phyloP scores from a whole-genome alignment of 2,113 vertebrate genomes.

The Podiceps cristatus region DNA sequence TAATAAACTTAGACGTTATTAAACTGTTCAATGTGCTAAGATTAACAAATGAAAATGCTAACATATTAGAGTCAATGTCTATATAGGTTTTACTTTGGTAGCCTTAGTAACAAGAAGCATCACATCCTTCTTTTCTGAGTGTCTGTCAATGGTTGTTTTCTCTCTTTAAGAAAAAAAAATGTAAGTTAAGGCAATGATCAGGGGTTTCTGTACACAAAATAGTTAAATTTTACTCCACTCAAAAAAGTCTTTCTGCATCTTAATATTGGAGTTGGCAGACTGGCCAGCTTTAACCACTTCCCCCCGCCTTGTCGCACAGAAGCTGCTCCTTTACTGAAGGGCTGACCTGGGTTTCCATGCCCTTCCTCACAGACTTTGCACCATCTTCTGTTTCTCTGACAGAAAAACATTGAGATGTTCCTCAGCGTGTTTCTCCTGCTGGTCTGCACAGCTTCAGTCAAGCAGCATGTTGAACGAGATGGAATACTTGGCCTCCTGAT shows the following conservation, averaged over 20 bases:
- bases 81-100: background rate
- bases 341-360: background rate
- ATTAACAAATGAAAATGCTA: background rate
- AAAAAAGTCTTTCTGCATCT: background rate
- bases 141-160: background rate
- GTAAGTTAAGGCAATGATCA: background rate
- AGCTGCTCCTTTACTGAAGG: background rate
- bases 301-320: background rate
- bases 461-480: background rate
- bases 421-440: background rate
- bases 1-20: background rate
- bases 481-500: background rate
- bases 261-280: background rate
- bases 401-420: background rate
- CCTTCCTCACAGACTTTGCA: background rate
- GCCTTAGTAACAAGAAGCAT: background rate
- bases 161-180: background rate
- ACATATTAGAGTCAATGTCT: background rate
- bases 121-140: background rate
- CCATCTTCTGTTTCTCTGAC: background rate
- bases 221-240: background rate
- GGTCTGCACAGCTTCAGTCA: background rate
- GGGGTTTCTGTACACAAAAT: background rate
- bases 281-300: background rate
- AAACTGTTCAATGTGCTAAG: background rate